Base-by-base conservation (phyloP, 1,140 invertebrate genomes). In the Drosophila grimshawi region DNA sequence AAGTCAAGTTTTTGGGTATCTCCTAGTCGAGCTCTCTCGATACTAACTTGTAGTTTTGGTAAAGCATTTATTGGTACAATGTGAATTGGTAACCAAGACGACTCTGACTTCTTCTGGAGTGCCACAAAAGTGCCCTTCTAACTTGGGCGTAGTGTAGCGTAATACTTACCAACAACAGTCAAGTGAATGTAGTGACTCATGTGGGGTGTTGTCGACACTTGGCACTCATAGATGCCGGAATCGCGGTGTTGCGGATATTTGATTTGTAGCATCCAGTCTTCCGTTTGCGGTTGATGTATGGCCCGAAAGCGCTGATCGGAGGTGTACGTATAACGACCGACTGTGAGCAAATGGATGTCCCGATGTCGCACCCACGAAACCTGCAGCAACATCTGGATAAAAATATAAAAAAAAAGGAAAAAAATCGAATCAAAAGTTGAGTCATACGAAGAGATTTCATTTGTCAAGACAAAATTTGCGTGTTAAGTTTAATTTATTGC, bases 301-400 rank as follows among this genome's bases (percentile, higher is more conserved):
- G 96, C 96, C 75, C 96, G 94, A 94, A 98, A 98, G 75, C 97
- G 93, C 93, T 97, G 97, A 93, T 98, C 97, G 72, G 96, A 97
- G 37, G 97, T 98, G 93, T 98, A 98, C 1, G 97, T 97, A 92
- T 97, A 98, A 43, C 96, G 94, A 3, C 97, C 97, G n/a, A 98
- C 96, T 4, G 97, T 98, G 62, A 98, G 94, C 77, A 98, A 93
- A 91, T 98, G 97, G 52, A 97, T 96, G 91, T 98, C 97, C 73
- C 97, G 94, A 92, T 97, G 96, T 69, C 97, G 94, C 69, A 98
- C 96, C 97, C 97, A 98, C 19, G 97, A 97, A 75, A 98, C 96
- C 95, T 98, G 96, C 91, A 96, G 94, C 88, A 95, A 94, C 93
- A 96, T 95, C 96, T 96, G 52, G 11, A 80, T 76, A n/a, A 53